Conservation (phyloP, 2,888 invertebrate genomes). For the Laspeyria flexula region DNA sequence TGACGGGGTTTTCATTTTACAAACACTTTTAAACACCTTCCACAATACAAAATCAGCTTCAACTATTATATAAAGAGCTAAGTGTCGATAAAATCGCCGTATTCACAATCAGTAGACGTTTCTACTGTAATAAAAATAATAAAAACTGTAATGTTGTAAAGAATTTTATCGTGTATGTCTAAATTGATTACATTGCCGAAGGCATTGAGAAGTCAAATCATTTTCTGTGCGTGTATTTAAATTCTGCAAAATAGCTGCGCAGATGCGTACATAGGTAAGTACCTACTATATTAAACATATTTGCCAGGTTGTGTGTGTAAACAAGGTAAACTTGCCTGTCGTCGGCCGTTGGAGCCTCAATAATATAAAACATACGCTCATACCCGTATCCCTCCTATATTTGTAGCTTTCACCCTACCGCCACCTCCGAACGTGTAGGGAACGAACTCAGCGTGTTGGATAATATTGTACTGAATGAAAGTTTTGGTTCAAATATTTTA, state of each 20-base stretch:
- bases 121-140: slow-evolving; percentile 21
- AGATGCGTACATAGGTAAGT: slow-evolving; percentile 8
- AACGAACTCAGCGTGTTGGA: slow-evolving; percentile 34
- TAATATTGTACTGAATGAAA: slow-evolving; percentile 39
- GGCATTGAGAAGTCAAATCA: slow-evolving; percentile 4
- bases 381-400: slow-evolving; percentile 62
- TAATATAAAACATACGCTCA: slow-evolving; percentile 81
- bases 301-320: slow-evolving; percentile 56
- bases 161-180: slow-evolving; percentile 20
- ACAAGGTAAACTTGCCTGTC: slow-evolving; percentile 68
- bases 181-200: slow-evolving; percentile 19
- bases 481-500: slow-evolving; percentile 37
- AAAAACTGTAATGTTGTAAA: slow-evolving; percentile 15
- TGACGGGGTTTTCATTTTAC: not conserved
- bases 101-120: slow-evolving; percentile 19
- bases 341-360: slow-evolving; percentile 69
- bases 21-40: not conserved
- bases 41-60: slow-evolving; percentile 1
- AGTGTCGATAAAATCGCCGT: slow-evolving; percentile 21
- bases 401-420: slow-evolving; percentile 59
- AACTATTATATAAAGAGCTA: slow-evolving; percentile 10
- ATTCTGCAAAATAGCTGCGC: slow-evolving; percentile 11
- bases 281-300: slow-evolving; percentile 18
- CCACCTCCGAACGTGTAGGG: slow-evolving; percentile 48
- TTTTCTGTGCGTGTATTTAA: slow-evolving; percentile 16